A percentile compares a stretch with the other conserved stretches of the same genome.
These are phyloP conservation scores for Sebastes jordani DNA, from an alignment of 2,797 vertebrate species.

Conservation along the genomic window DNA sequence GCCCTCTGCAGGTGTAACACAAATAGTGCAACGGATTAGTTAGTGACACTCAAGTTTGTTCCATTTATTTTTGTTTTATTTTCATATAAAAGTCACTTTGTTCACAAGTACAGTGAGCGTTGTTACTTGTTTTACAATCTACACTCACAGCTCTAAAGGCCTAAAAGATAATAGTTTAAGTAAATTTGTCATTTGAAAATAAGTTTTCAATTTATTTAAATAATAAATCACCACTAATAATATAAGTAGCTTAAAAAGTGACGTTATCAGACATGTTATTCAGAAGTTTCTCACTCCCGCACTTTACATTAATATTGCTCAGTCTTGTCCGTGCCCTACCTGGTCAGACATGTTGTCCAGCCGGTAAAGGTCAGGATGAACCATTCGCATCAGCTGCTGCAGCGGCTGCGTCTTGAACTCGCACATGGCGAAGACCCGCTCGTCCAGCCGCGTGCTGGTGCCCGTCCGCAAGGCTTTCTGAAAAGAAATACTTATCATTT, in stretches of 20 bases:
- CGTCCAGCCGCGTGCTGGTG: slow-evolving; percentile 93
- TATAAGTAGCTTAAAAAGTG: too few relatives aligned
- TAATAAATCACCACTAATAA: too few relatives aligned
- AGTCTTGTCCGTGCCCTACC: slow-evolving; percentile 72
- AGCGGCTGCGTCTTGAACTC: slow-evolving; percentile 97
- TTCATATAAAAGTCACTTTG: neutral
- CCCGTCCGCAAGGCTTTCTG: slow-evolving; percentile 96
- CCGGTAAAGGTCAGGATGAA: slow-evolving; percentile 94
- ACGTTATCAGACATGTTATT: too few relatives aligned
- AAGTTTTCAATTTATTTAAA: too few relatives aligned
- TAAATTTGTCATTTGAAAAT: too few relatives aligned
- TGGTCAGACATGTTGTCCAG: slow-evolving; percentile 94
- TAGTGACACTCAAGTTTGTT: neutral
- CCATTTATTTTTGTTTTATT: neutral
- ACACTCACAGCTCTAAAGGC: neutral
- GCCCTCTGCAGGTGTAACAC: slow-evolving; percentile 83
- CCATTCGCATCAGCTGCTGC: slow-evolving; percentile 91
- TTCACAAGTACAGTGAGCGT: neutral
- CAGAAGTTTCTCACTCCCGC: too few relatives aligned
- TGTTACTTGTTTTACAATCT: neutral
- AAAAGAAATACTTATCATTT: neutral
- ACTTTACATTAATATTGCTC: too few relatives aligned
- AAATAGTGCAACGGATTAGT: neutral
- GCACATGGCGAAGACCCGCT: slow-evolving; percentile 96
- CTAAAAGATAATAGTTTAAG: neutral